phyloP scores from a whole-genome alignment of 1,140 invertebrate genomes.

The Ladona fulva region DNA sequence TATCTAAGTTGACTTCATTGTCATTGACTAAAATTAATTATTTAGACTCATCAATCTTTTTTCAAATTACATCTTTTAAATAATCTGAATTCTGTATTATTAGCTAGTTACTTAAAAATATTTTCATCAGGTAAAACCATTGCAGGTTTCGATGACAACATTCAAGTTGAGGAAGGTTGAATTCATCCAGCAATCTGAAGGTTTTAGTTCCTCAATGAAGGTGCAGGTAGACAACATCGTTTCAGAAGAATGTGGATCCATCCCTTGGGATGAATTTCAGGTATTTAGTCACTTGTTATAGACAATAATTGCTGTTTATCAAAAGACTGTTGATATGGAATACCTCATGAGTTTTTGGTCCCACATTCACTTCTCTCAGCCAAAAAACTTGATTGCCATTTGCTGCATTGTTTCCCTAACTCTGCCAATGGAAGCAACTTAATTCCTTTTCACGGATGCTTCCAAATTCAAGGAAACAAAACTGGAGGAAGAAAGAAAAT shows the following conservation, averaged over 20 bases:
- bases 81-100: no score
- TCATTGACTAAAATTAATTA: no score
- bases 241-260: conserved; percentile 73
- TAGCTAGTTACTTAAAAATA: not conserved
- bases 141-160: conserved; percentile 69
- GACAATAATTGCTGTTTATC: no score
- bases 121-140: conserved; percentile 19
- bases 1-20: no score
- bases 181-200: conserved; percentile 67
- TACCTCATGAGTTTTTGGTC: not conserved
- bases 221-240: conserved; percentile 65
- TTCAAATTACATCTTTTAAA: no score
- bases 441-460: not conserved
- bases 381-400: not conserved
- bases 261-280: conserved; percentile 91
- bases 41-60: no score
- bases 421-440: not conserved
- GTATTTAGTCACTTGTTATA: conserved; percentile 36
- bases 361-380: not conserved
- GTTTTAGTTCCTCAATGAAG: conserved; percentile 60
- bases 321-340: no score
- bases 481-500: no score
- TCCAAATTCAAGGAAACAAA: no score
- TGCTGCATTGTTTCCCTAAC: not conserved
- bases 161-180: conserved; percentile 75